phyloP scores from a whole-genome alignment of 2,888 invertebrate species.

The Cheilosia variabilis region DNA sequence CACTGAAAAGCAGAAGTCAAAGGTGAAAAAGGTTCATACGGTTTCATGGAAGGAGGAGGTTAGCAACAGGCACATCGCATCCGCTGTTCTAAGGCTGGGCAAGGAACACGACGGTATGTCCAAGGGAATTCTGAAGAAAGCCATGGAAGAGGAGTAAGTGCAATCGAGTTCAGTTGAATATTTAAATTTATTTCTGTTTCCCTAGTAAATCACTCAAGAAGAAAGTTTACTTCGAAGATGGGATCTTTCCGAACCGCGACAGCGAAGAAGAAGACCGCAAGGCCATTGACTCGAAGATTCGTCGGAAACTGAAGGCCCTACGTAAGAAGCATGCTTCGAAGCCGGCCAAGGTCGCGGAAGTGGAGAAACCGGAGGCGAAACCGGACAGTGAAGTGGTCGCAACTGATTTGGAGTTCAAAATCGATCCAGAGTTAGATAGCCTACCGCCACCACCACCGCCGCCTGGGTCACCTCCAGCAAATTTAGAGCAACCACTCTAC shows the following conservation, averaged over 20 bases:
- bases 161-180: background rate
- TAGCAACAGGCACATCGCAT: slow-evolving; percentile 77
- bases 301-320: slow-evolving; percentile 77
- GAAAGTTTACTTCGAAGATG: slow-evolving; percentile 81
- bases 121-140: slow-evolving; percentile 77
- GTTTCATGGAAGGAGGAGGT: slow-evolving; percentile 79
- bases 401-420: slow-evolving; percentile 73
- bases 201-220: slow-evolving; percentile 79
- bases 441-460: slow-evolving; percentile 80
- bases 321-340: slow-evolving; percentile 77
- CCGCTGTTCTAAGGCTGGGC: slow-evolving; percentile 77
- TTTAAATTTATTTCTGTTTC: slow-evolving; percentile 4
- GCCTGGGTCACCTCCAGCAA: slow-evolving; percentile 77
- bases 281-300: slow-evolving; percentile 77
- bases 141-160: slow-evolving; percentile 76
- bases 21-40: slow-evolving; percentile 60
- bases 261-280: slow-evolving; percentile 81
- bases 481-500: slow-evolving; percentile 79
- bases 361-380: slow-evolving; percentile 42
- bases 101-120: slow-evolving; percentile 76
- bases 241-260: slow-evolving; percentile 81
- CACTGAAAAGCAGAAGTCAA: slow-evolving; percentile 50
- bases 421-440: slow-evolving; percentile 77
- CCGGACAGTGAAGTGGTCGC: slow-evolving; percentile 17
- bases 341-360: slow-evolving; percentile 65